Base-by-base conservation (phyloP, 2,888 invertebrate species). In the Urechis unicinctus region DNA sequence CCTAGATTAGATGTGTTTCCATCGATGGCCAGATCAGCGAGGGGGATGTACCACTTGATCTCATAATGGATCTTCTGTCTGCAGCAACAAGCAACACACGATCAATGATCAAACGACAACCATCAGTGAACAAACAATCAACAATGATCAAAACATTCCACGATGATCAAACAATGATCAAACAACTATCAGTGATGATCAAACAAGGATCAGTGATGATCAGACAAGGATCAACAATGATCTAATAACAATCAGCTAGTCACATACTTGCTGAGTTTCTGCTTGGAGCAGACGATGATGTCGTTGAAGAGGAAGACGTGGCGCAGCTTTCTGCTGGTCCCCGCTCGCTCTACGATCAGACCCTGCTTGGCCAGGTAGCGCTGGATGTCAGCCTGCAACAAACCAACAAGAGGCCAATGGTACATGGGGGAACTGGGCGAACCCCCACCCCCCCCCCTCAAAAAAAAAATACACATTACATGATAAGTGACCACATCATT, bases 231-330 rank as follows among this genome's bases (percentile, higher is more conserved):
- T n/a, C n/a, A n/a, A n/a, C n/a, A n/a, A n/a, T n/a, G n/a, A n/a
- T n/a, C n/a, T n/a, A n/a, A n/a, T n/a, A n/a, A n/a, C 36, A 36
- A 17, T 36, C 9, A 36, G 36, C 9, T 36, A 50, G 50, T n/a
- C 44, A 30, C 48, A n/a, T 53, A 63, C 63, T 57, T 60, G 30
- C 56, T 52, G n/a, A 66, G 36, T 52, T 64, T 72, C 53, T 67
- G 66, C 91, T 75, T 95, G 68, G 94, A 92, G 81, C 94, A 94
- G 53, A 94, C 91, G 66, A 95, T 88, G 50, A 93, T 89, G 77
- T 95, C 94, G 72, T 91, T 93, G 78, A 95, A 95, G 22, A 95
- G 84, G 79, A 95, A 93, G 61, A 95, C 81, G 82, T 94, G 94
- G 59, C 94, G 83, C 61, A 95, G 79, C 80, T 95, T 94, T 57